Base-by-base conservation (phyloP, 2,797 vertebrate species). In the Eulemur rubriventer region DNA sequence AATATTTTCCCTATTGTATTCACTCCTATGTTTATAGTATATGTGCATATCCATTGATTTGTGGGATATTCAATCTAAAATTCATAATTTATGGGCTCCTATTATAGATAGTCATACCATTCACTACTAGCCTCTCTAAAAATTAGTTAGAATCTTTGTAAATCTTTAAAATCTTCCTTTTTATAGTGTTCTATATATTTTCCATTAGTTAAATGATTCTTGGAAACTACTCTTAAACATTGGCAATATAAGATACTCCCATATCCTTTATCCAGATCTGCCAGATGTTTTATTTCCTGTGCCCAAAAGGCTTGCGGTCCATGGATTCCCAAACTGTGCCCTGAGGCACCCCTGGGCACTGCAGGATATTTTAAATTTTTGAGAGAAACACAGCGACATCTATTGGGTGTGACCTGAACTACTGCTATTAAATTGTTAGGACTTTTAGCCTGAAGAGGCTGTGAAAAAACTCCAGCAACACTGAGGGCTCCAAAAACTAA, bases 351-450 rank as follows among this genome's bases (percentile, higher is more conserved):
- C 46, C 33, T 63, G 35, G 48, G 35, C 63, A 24, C 46, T 67
- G n/a, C 9, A 55, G 55, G 50, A 5, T 87, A 48, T 63, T 94
- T 83, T 57, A 81, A 50, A 93, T 55, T 82, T 95, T 92, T 86
- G 86, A 96, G 97, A 95, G 95, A 72, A 97, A 78, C 86, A 94
- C 73, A 97, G 96, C 50, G 94, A 95, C 95, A 96, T 96, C 96
- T 97, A 80, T 96, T 97, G 97, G 96, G 30, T 75, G 65, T 95
- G 52, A 96, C 78, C 89, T 97, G 87, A 97, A 97, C 59, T 95
- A 95, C 89, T 18, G 43, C 43, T 65, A 24, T 76, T 72, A 59
- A 43, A 7, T 65, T 65, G 33, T n/a, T 52, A 20, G n/a, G 26
- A 55, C 43, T 41, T 92, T 89, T 30, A 73, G 38, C 22, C 28